Conservation (phyloP, 2,888 invertebrate species). For the Dryomyza anilis region DNA sequence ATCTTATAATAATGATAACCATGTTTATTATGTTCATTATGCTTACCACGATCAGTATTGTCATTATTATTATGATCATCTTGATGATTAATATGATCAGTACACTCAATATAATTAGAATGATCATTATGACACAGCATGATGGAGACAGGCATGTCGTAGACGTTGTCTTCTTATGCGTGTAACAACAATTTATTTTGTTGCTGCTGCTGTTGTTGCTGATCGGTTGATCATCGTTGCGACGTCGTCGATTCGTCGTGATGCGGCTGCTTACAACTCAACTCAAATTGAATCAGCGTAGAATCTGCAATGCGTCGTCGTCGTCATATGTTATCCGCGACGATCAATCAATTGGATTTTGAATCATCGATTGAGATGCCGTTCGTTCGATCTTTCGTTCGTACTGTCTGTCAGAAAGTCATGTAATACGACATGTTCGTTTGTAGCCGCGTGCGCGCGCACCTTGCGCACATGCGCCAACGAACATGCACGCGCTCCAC, state of each 20-base stretch:
- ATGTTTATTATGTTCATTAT: no score
- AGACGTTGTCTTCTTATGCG: conserved; percentile 44
- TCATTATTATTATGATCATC: no score
- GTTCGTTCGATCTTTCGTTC: not conserved
- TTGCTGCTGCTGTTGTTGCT: no score
- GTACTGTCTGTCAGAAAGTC: not conserved
- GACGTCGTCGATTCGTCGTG: not conserved
- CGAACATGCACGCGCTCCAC: conserved; percentile 2
- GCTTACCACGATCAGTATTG: no score
- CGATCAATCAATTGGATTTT: conserved; percentile 47
- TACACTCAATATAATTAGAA: no score
- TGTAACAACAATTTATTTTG: conserved; percentile 57
- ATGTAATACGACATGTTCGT: conserved; percentile 25
- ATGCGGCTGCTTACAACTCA: not conserved
- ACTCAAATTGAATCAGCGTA: conserved; percentile 5
- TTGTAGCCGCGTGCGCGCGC: conserved; percentile 21
- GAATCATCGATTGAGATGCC: conserved; percentile 28
- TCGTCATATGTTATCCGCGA: conserved; percentile 43
- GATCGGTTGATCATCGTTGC: not conserved
- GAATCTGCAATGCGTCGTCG: conserved; percentile 24
- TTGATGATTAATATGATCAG: no score
- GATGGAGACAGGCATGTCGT: not conserved
- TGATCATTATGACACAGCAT: no score
- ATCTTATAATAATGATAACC: no score
- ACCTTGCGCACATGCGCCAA: conserved; percentile 29